These are phyloP conservation scores for Phoenicopterus ruber DNA, from an alignment of 2,113 vertebrate genomes.

Conservation along the genomic window DNA sequence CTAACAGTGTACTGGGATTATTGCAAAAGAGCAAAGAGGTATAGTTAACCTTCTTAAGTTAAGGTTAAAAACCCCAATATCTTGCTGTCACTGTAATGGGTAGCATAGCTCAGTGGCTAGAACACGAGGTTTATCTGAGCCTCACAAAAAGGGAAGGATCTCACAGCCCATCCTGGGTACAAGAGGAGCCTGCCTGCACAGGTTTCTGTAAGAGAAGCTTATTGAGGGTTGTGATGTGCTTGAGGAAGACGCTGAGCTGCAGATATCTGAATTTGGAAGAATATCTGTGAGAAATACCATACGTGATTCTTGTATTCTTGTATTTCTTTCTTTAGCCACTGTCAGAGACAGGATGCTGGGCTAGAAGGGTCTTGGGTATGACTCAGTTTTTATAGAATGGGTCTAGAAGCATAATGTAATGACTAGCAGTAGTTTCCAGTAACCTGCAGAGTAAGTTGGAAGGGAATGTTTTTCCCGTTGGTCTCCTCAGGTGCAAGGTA, in stretches of 20 bases:
- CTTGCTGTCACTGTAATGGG: neutral
- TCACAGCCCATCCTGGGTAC: neutral
- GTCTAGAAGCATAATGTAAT: neutral
- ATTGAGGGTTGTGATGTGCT: neutral
- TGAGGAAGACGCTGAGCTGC: neutral
- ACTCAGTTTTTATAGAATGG: neutral
- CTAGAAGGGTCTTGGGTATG: neutral
- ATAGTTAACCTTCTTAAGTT: neutral
- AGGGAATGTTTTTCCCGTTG: neutral
- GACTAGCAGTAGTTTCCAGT: neutral
- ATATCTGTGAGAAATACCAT: neutral
- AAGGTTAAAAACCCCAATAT: neutral
- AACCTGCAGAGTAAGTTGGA: neutral
- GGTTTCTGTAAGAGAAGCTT: neutral
- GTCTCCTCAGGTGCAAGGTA: neutral
- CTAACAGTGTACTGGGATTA: constrained; percentile 68
- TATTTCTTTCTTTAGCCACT: neutral
- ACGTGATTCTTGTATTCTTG: neutral
- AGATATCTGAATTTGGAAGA: neutral
- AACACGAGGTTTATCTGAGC: neutral
- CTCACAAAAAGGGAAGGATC: neutral
- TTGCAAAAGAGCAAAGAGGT: constrained; percentile 85
- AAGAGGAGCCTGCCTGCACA: neutral
- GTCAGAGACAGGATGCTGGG: neutral
- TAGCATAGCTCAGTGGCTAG: neutral